Percentiles rank a stretch among this genome's conserved stretches.
Conservation (phyloP, 2,797 vertebrate species). For the Acanthurus leucopareius region DNA sequence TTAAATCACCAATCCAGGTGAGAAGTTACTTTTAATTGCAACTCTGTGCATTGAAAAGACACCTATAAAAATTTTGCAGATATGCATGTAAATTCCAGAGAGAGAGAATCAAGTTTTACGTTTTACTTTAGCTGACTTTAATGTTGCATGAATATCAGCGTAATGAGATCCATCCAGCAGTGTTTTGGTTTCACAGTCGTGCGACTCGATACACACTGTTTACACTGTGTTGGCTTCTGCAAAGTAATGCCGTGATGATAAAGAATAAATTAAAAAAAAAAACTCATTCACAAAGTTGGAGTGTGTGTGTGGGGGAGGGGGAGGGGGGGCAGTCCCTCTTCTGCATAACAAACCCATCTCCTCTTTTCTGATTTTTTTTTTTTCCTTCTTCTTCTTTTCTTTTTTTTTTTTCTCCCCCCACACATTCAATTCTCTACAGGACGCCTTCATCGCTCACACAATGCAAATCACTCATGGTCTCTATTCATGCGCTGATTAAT, state of each 20-base stretch:
- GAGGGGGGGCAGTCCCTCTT: constrained; percentile 70
- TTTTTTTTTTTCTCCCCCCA: not conserved
- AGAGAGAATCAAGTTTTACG: too few species aligned
- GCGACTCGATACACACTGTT: not conserved
- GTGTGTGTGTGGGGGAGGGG: constrained; percentile 11
- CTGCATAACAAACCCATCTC: constrained; percentile 85
- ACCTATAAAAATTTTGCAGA: too few species aligned
- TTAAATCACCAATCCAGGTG: too few species aligned
- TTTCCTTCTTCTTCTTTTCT: constrained; percentile 22
- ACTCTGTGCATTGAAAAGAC: too few species aligned
- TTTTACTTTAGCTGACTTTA: too few species aligned
- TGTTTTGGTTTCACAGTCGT: not conserved
- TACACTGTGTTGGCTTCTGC: constrained; percentile 59
- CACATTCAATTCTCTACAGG: constrained; percentile 85
- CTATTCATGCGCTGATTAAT: constrained; percentile 94
- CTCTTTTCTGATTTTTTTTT: constrained; percentile 41
- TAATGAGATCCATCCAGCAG: too few species aligned
- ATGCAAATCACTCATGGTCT: constrained; percentile 90
- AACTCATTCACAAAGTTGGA: constrained; percentile 47
- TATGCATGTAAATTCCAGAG: too few species aligned
- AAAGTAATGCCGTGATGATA: constrained; percentile 81
- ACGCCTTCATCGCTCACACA: constrained; percentile 88
- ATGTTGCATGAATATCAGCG: too few species aligned
- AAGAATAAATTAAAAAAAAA: constrained; percentile 64
- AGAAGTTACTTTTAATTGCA: too few species aligned